Base-by-base conservation (phyloP, 2,888 invertebrate species). In the Eristalis intricaria region DNA sequence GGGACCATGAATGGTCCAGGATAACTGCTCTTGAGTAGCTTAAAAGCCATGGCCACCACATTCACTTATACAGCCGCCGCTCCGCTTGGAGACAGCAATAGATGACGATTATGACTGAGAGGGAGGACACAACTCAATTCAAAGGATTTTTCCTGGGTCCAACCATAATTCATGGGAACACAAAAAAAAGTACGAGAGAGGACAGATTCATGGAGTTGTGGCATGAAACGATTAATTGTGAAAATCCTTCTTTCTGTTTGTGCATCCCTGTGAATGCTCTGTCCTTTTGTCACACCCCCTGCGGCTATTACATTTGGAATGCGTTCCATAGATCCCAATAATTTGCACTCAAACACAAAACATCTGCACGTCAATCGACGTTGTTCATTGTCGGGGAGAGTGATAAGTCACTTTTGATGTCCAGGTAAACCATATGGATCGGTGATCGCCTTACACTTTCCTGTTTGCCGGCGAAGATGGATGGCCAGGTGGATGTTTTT, bases 271-370 rank as follows among this genome's bases (percentile, higher is more conserved):
- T 60, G 58, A 26, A 65, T 84, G 65, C 26, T 75, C 69, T 19
- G 69, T 75, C 78, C 83, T 63, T 83, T 86, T 86, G 83, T 86
- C 86, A 86, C 86, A 86, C 83, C 83, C 78, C 60, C 68, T 50
- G 63, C 11, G 13, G 63, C 50, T 50, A 73, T 69, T 58, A 64
- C 76, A 85, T 76, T 68, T 66, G 63, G 32, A 81, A 76, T 81
- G 63, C 26, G 61, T 76, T 61, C 60, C 74, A 80, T 70, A 43
- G 56, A 64, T 71, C 64, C 73, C 65, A 56, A 68, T 68, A 64
- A 68, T 76, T 73, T 75, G 61, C 70, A 65, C 75, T 58, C 56
- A 50, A 50, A 71, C 79, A 87, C 66, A 79, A 87, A 87, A 75
- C 86, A 87, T 83, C 83, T 87, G 86, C 83, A 75, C 68, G 40